phyloP scores from a whole-genome alignment of 2,888 invertebrate genomes.

The Galerucella calmariensis region DNA sequence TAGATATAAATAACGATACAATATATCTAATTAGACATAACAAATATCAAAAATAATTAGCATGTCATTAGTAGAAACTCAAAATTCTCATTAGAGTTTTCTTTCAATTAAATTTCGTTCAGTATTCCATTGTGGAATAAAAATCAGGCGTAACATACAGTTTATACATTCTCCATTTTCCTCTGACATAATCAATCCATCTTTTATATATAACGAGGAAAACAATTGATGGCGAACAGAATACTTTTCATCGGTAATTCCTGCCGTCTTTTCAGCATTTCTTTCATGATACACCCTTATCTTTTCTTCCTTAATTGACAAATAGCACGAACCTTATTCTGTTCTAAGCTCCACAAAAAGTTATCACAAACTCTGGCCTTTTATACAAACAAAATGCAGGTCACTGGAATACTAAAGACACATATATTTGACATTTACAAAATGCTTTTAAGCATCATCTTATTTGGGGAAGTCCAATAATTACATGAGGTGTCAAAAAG shows the following conservation, averaged over 20 bases:
- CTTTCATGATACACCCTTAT: constrained; percentile 31
- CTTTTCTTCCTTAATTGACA: constrained; percentile 32
- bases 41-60: neutral
- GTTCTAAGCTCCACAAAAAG: constrained; percentile 11
- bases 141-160: constrained; percentile 9
- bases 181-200: constrained; percentile 29
- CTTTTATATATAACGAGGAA: constrained; percentile 28
- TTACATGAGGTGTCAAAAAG: too few relatives aligned
- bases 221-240: constrained; percentile 30
- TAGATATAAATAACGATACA: neutral
- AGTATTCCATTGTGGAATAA: constrained; percentile 13
- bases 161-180: constrained; percentile 14
- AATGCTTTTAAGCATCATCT: neutral
- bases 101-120: neutral
- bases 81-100: neutral
- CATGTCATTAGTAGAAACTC: neutral
- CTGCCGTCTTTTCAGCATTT: constrained; percentile 33
- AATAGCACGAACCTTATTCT: constrained; percentile 30
- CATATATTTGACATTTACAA: neutral
- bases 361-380: constrained; percentile 15
- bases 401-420: constrained; percentile 7
- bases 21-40: neutral
- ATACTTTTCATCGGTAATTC: constrained; percentile 32
- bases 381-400: constrained; percentile 14
- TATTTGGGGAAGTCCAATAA: too few relatives aligned